Base-by-base conservation (phyloP, 2,888 invertebrate genomes). In the Notodonta dromedarius region DNA sequence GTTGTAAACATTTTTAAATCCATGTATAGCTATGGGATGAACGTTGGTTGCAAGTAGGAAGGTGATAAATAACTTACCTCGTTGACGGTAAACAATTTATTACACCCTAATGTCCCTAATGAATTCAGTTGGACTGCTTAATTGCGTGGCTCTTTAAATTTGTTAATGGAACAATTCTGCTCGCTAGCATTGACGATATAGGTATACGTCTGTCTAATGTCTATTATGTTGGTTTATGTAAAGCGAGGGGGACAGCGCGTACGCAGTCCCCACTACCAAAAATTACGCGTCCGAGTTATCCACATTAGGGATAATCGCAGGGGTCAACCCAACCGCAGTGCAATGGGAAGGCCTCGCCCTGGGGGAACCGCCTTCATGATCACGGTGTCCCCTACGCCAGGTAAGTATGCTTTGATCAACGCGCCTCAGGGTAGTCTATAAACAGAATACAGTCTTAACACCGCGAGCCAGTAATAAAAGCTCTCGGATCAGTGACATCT, bases 261-360 rank as follows among this genome's bases (percentile, higher is more conserved):
- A 67, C 67, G 67, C 67, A 67, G 67, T 67, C 63, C 67, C 65
- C 65, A 65, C 65, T 67, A 67, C 59, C 67, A 67, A 67, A 67
- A 67, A 67, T 62, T 59, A 67, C 62, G 67, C 67, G 60, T 59
- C 65, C 62, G 62, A 62, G 62, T 65, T 65, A 65, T 61, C 62
- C 62, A 58, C 61, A 60, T 66, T 66, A 62, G 65, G 65, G 62
- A 63, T 63, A 66, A 66, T 66, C 61, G 63, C 63, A 63, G 46
- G 59, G 66, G 63, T 66, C 63, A 63, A 63, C 66, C 61, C 48
- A 42, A 52, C 63, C 61, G 63, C 56, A 63, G 63, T 66, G 61
- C 66, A 69, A 69, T 69, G 67, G 59, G 58, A 46, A 53, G 62
- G 69, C 57, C 69, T 69, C 67, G 65, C 65, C 65, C 66, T 69